Conservation (phyloP, 2,113 vertebrate species). For the Tachysurus fulvidraco region DNA sequence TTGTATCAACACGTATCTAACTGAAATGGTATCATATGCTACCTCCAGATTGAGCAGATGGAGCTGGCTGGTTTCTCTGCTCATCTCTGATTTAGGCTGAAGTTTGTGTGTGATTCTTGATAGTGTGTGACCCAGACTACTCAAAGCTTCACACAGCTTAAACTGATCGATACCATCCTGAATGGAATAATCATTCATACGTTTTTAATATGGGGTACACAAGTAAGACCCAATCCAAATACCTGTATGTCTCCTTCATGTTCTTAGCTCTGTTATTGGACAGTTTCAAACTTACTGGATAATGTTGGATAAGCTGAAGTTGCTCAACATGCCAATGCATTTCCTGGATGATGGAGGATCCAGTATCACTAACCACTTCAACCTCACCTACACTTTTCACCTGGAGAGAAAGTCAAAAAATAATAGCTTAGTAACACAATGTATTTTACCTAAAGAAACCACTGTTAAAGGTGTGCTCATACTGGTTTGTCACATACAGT, state of each 20-base stretch:
- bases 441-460: background rate
- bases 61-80: constrained; percentile 22
- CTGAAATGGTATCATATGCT: background rate
- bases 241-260: background rate
- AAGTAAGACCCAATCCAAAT: background rate
- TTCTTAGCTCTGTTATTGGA: background rate
- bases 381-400: background rate
- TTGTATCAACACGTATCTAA: background rate
- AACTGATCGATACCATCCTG: background rate
- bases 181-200: background rate
- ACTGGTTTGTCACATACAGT: background rate
- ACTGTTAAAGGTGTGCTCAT: background rate
- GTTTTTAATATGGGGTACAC: background rate
- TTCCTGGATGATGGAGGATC: background rate
- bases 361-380: background rate
- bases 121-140: constrained; percentile 23
- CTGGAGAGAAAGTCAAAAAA: background rate
- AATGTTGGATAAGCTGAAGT: background rate
- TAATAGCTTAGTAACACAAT: background rate
- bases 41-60: constrained; percentile 21
- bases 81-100: background rate
- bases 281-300: constrained; percentile 16
- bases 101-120: constrained; percentile 10
- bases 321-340: constrained; percentile 17
- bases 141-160: constrained; percentile 9